Conservation (phyloP, 2,888 invertebrate genomes). For the Eristalis intricaria region DNA sequence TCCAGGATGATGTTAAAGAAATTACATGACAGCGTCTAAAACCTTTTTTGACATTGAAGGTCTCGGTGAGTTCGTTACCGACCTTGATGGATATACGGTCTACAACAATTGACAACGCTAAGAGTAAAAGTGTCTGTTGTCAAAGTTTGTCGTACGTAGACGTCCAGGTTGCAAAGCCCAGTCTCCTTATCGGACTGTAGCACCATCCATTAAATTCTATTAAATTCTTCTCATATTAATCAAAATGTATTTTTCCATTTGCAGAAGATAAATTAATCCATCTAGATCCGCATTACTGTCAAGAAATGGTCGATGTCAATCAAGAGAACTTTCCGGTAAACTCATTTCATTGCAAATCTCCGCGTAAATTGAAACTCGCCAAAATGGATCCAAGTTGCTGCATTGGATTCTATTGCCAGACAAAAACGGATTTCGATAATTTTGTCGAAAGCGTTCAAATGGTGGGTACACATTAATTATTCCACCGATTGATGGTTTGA, state of each 20-base stretch:
- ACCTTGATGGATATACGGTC: too few species aligned
- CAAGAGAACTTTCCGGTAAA: conserved; percentile 89
- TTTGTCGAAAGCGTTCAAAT: conserved; percentile 87
- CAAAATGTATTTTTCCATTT: conserved; percentile 57
- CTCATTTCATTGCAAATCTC: conserved; percentile 93
- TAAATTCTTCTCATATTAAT: background rate
- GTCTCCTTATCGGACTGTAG: too few species aligned
- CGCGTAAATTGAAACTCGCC: conserved; percentile 90
- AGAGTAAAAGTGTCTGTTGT: too few species aligned
- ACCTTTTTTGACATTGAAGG: too few species aligned
- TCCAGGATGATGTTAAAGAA: too few species aligned
- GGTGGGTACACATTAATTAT: conserved; percentile 77
- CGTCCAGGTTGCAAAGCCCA: too few species aligned
- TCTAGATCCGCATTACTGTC: conserved; percentile 96
- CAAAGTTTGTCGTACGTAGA: too few species aligned
- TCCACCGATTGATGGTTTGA: background rate
- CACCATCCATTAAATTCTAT: too few species aligned
- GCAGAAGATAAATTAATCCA: conserved; percentile 94
- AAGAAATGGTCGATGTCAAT: conserved; percentile 93
- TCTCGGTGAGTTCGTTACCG: too few species aligned
- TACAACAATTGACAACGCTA: too few species aligned
- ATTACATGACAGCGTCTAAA: too few species aligned
- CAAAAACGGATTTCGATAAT: conserved; percentile 88
- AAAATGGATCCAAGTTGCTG: conserved; percentile 97
- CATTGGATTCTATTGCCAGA: conserved; percentile 92